phyloP scores from a whole-genome alignment of 1,140 invertebrate genomes.

The Mycetomoellerius zeteki region DNA sequence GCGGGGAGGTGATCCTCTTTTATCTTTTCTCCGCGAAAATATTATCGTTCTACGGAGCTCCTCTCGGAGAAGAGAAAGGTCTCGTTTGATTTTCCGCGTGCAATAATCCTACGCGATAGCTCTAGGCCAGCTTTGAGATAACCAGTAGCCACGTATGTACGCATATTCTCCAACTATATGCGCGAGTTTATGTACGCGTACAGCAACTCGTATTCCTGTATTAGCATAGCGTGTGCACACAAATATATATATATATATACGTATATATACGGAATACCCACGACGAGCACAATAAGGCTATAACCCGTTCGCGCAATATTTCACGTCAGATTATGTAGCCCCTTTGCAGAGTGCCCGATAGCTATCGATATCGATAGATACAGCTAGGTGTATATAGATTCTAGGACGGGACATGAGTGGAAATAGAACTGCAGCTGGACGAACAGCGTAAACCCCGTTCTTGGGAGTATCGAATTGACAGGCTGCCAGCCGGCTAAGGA shows the following conservation, averaged over 20 bases:
- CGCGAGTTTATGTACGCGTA: conserved; percentile 50
- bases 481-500: not conserved
- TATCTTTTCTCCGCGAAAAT: conserved; percentile 29
- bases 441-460: not conserved
- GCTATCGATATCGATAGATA: conserved; percentile 70
- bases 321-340: conserved; percentile 75
- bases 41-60: conserved; percentile 25
- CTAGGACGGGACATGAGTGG: conserved; percentile 40
- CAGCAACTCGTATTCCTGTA: conserved; percentile 33
- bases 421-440: conserved; percentile 68
- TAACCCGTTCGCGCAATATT: conserved; percentile 74
- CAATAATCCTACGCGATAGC: conserved; percentile 53
- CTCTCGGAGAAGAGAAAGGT: not conserved
- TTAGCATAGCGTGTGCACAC: conserved; percentile 11
- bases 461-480: conserved; percentile 18
- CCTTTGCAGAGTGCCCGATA: conserved; percentile 64
- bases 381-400: conserved; percentile 48
- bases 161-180: conserved; percentile 32
- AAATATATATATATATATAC: not conserved
- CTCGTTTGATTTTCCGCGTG: conserved; percentile 43
- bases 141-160: conserved; percentile 35
- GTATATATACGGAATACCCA: not conserved
- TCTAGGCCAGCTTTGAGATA: conserved; percentile 58
- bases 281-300: conserved; percentile 54
- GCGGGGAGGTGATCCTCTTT: conserved; percentile 16